Conservation (phyloP, 2,797 vertebrate species). For the Gallinago nigripennis region DNA sequence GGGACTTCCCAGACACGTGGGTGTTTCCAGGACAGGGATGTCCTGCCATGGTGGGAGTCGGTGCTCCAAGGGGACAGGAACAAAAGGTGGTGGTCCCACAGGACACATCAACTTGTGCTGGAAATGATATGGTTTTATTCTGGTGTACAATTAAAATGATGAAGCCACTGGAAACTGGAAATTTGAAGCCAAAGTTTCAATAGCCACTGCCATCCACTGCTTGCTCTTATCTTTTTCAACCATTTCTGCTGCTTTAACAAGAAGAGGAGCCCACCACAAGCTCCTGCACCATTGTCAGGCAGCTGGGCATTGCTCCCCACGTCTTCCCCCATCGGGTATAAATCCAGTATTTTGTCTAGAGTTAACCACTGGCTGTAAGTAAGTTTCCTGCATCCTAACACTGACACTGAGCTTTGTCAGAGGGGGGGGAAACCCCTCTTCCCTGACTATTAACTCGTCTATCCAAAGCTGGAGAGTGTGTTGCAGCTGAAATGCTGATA, state of each 20-base stretch:
- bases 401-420: background rate
- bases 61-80: background rate
- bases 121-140: background rate
- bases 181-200: background rate
- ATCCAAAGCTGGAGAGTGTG: background rate
- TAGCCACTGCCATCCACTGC: background rate
- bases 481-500: slow-evolving; percentile 55
- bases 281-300: background rate
- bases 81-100: background rate
- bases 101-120: background rate
- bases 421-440: background rate
- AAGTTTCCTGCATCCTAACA: background rate
- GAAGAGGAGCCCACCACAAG: background rate
- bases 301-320: rapidly evolving
- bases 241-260: background rate
- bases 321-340: background rate
- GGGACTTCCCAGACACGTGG: background rate
- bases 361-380: background rate
- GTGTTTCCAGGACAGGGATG: background rate
- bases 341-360: background rate
- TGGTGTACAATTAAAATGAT: background rate
- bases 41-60: background rate
- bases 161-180: background rate
- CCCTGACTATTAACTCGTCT: slow-evolving; percentile 22
- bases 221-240: background rate